Percentiles rank a stretch among this genome's conserved stretches.
Conservation (phyloP, 2,888 invertebrate species). For the Drosophila anomalata region DNA sequence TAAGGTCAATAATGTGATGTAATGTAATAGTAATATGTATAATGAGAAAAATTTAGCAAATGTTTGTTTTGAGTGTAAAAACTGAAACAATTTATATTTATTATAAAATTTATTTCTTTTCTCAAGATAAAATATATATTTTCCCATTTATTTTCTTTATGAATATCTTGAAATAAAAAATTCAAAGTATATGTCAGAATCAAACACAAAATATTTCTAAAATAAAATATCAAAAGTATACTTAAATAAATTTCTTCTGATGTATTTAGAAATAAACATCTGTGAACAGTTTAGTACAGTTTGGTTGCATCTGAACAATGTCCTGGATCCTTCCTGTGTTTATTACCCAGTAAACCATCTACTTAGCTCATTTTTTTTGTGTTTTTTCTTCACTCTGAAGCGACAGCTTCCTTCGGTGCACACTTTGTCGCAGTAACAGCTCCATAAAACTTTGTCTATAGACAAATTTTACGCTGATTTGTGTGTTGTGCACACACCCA, state of each 20-base stretch:
- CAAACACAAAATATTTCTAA: neutral
- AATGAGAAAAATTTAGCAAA: no score
- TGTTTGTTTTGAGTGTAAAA: no score
- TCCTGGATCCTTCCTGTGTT: slow-evolving; percentile 20
- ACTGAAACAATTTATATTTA: no score
- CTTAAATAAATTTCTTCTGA: neutral
- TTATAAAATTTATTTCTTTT: no score
- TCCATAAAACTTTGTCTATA: slow-evolving; percentile 65
- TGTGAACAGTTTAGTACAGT: neutral
- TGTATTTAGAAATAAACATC: neutral
- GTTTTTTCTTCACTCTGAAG: slow-evolving; percentile 12
- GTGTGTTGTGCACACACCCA: slow-evolving; percentile 37
- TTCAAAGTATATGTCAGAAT: no score
- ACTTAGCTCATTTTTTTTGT: slow-evolving; percentile 26
- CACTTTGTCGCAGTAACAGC: slow-evolving; percentile 69
- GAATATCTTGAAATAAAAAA: no score
- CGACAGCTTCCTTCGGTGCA: slow-evolving; percentile 24
- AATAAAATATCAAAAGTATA: neutral
- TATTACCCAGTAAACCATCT: slow-evolving; percentile 29
- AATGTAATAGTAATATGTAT: no score
- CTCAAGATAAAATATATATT: no score
- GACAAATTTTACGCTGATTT: slow-evolving; percentile 76
- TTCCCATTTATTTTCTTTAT: no score
- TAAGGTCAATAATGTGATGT: no score
- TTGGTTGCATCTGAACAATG: slow-evolving; percentile 27